phyloP scores from a whole-genome alignment of 1,140 invertebrate species.

The Maniola jurtina region DNA sequence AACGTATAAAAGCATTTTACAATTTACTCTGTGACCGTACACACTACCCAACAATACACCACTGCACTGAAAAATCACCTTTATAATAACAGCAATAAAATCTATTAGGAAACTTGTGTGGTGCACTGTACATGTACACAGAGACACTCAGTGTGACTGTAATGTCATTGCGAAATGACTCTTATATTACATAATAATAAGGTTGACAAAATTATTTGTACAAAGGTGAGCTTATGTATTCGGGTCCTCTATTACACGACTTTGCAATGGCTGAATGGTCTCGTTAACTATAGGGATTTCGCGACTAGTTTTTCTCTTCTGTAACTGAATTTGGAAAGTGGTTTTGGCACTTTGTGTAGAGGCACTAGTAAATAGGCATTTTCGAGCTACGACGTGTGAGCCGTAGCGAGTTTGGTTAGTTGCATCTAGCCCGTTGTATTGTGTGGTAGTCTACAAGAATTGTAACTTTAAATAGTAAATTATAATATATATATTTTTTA shows the following conservation, averaged over 20 bases:
- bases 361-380: too few relatives aligned
- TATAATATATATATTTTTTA: too few relatives aligned
- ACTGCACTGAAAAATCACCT: slow-evolving; percentile 5
- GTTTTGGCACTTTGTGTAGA: slow-evolving; percentile 31
- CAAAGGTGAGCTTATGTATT: slow-evolving; percentile 2
- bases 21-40: slow-evolving; percentile 30
- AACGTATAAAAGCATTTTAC: slow-evolving; percentile 34
- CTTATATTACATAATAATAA: not conserved
- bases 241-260: slow-evolving; percentile 29
- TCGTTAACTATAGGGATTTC: slow-evolving; percentile 35
- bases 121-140: slow-evolving; percentile 8
- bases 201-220: not conserved
- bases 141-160: not conserved
- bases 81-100: slow-evolving; percentile 1
- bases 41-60: not conserved
- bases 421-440: too few relatives aligned
- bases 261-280: slow-evolving; percentile 34
- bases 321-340: slow-evolving; percentile 37
- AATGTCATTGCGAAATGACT: slow-evolving; percentile 3
- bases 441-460: too few relatives aligned
- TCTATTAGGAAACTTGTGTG: not conserved
- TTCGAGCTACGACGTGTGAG: too few relatives aligned
- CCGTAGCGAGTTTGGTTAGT: too few relatives aligned
- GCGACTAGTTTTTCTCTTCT: slow-evolving; percentile 34
- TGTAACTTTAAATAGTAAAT: too few relatives aligned